These are phyloP conservation scores for Cyclophora albipunctata DNA, from an alignment of 2,888 invertebrate genomes.

Conservation along the genomic window DNA sequence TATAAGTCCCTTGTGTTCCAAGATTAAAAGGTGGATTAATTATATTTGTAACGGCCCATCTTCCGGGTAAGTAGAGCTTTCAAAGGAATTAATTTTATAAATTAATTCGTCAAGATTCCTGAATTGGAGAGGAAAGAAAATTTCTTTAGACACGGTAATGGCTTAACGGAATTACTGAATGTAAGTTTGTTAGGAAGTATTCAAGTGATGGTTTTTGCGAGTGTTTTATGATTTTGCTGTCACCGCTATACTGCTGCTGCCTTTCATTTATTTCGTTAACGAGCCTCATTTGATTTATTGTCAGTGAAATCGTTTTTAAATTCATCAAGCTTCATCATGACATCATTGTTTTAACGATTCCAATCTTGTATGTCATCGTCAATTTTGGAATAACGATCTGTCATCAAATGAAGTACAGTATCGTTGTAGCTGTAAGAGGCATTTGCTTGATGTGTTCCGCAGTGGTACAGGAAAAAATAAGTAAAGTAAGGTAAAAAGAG, in stretches of 20 bases:
- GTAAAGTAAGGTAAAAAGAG: no score
- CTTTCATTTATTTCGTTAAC: no score
- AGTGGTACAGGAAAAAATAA: no score
- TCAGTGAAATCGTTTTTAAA: background rate
- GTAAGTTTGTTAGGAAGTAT: conserved; percentile 9
- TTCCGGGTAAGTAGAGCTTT: conserved; percentile 35
- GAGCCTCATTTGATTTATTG: no score
- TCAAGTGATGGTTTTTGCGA: background rate
- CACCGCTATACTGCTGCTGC: no score
- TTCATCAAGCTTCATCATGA: background rate
- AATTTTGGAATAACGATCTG: conserved; percentile 1
- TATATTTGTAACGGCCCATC: conserved; percentile 42
- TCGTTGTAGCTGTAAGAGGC: no score
- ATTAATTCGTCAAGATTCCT: conserved; percentile 43
- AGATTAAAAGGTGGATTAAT: conserved; percentile 48
- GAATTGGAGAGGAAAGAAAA: conserved; percentile 37
- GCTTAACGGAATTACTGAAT: conserved; percentile 18
- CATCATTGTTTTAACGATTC: no score
- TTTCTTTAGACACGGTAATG: conserved; percentile 25
- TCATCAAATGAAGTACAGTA: no score
- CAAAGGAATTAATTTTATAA: conserved; percentile 44
- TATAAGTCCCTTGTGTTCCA: no score
- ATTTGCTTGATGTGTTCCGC: no score
- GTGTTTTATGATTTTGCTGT: no score
- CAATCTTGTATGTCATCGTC: no score